phyloP scores from a whole-genome alignment of 2,888 invertebrate genomes.

The Drosophila engyochracea region DNA sequence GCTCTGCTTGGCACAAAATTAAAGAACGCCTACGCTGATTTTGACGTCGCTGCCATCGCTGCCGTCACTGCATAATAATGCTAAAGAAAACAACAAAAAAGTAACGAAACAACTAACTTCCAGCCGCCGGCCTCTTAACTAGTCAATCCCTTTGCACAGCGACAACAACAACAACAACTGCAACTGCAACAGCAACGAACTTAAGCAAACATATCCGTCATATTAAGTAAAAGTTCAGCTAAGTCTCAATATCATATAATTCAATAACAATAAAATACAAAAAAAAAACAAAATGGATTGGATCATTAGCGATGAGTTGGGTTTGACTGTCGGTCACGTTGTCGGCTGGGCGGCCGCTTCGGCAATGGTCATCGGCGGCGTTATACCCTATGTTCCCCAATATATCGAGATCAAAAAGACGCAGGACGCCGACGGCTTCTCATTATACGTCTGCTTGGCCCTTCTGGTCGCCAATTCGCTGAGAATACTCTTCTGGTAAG shows the following conservation, averaged over 20 bases:
- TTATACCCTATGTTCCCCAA: conserved; percentile 98
- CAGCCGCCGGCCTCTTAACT: conserved; percentile 64
- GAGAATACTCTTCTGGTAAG: conserved; percentile 98
- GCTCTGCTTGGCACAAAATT: conserved; percentile 35
- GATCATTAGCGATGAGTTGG: conserved; percentile 91
- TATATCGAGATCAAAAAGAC: conserved; percentile 96
- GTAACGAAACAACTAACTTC: conserved; percentile 50
- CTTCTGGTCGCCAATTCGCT: conserved; percentile 98
- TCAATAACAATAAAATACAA: conserved; percentile 12
- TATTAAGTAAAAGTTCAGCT: conserved; percentile 34
- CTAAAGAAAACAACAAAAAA: conserved; percentile 27
- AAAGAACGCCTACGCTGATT: conserved; percentile 53
- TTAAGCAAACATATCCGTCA: conserved; percentile 69
- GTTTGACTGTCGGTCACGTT: conserved; percentile 90
- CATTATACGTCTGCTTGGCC: conserved; percentile 97
- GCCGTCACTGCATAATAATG: conserved; percentile 42
- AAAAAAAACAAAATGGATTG: conserved; percentile 88
- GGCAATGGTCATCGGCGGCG: conserved; percentile 97
- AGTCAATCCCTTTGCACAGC: conserved; percentile 52
- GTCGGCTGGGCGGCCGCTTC: conserved; percentile 93
- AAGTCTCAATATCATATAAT: conserved; percentile 20
- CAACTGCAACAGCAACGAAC: conserved; percentile 20
- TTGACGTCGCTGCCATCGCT: conserved; percentile 23
- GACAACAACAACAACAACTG: conserved; percentile 12
- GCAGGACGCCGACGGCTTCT: conserved; percentile 98